Conservation (phyloP, 2,888 invertebrate species). For the Camptogramma bilineatum region DNA sequence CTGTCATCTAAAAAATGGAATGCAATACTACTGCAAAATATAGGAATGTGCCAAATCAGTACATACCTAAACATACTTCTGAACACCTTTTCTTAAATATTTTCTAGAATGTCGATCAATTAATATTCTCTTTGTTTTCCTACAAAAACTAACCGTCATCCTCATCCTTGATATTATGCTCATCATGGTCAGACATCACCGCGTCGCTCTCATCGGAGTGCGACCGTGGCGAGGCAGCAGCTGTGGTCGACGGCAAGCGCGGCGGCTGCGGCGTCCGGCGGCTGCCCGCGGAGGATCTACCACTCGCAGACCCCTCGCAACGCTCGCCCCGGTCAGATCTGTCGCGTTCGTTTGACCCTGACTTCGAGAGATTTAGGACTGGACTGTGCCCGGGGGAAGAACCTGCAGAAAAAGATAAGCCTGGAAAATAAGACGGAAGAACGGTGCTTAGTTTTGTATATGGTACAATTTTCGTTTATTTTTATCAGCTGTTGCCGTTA, state of each 20-base stretch:
- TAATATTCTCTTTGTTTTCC: no score
- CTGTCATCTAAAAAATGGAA: no score
- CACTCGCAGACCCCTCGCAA: conserved; percentile 79
- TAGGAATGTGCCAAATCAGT: no score
- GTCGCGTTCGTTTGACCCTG: conserved; percentile 91
- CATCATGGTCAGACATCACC: conserved; percentile 94
- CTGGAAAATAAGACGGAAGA: conserved; percentile 44
- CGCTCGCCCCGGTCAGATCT: conserved; percentile 81
- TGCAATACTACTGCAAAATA: no score
- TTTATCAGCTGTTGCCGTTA: no score
- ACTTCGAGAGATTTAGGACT: conserved; percentile 95
- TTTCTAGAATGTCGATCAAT: no score
- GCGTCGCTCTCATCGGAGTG: conserved; percentile 93
- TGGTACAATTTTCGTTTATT: not conserved
- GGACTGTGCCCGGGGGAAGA: conserved; percentile 97
- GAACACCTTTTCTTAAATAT: no score
- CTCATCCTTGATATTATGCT: conserved; percentile 93
- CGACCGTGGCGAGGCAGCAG: conserved; percentile 88
- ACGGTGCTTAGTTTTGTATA: conserved; percentile 5
- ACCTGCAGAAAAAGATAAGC: conserved; percentile 76
- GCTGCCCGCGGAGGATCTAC: conserved; percentile 85
- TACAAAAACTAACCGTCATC: conserved; percentile 87
- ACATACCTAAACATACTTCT: no score
- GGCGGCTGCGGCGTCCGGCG: conserved; percentile 87
- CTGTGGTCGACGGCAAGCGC: conserved; percentile 80